Evolutionary conservation across 2,113 vertebrate species (phyloP).

Genomic region (Junco hyemalis): DNA sequence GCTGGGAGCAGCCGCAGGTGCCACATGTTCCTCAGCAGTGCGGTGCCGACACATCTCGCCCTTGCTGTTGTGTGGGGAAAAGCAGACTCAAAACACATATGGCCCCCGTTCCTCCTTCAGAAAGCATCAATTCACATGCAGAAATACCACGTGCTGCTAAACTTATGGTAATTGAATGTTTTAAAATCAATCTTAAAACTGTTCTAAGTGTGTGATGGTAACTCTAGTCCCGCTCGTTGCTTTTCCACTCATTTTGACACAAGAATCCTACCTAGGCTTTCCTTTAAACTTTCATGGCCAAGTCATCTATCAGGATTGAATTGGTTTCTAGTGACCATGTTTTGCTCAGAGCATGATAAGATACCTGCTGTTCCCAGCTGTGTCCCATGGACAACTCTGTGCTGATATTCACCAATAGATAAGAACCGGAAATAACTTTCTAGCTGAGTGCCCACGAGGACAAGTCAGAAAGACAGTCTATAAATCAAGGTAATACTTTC

Average conservation of each 20-base stretch:
- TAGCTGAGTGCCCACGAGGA: neutral
- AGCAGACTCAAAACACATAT: neutral
- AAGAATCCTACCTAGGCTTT: neutral
- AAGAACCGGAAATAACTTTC: slow-evolving; percentile 16
- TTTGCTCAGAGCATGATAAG: neutral
- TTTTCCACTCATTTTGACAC: neutral
- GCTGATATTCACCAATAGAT: neutral
- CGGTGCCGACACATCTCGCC: neutral
- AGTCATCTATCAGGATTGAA: neutral
- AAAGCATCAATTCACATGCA: neutral
- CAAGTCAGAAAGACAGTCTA: neutral
- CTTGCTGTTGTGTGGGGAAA: neutral
- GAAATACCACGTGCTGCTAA: neutral
- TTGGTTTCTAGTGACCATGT: neutral
- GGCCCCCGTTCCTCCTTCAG: neutral
- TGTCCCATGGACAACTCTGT: neutral
- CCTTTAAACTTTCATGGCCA: neutral
- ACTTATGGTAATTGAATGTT: neutral
- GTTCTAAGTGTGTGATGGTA: neutral
- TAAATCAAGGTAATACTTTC: slow-evolving; percentile 48
- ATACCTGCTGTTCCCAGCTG: neutral
- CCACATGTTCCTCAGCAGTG: neutral
- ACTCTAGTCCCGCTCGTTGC: neutral
- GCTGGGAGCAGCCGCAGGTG: neutral
- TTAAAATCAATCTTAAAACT: neutral